These are phyloP conservation scores for Larimichthys polyactis DNA, from an alignment of 2,113 vertebrate species.

Conservation along the genomic window DNA sequence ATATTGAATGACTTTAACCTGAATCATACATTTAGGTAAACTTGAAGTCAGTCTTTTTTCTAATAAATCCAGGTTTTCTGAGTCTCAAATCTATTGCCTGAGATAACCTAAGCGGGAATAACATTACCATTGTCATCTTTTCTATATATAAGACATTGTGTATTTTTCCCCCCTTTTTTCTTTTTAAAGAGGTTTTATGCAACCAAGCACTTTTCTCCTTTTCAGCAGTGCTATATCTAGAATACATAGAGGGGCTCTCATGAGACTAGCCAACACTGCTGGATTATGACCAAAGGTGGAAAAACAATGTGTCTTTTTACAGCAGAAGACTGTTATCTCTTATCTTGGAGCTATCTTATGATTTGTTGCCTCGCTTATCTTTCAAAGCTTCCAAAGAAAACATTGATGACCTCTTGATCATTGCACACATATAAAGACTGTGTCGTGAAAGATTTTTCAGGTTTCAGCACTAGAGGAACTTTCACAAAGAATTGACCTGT, in stretches of 20 bases:
- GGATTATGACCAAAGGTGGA: slow-evolving; percentile 60
- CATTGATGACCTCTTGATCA: slow-evolving; percentile 56
- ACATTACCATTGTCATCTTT: neutral
- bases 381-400: slow-evolving; percentile 62
- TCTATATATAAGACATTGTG: neutral
- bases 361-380: slow-evolving; percentile 65
- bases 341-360: slow-evolving; percentile 61
- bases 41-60: neutral
- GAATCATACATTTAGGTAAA: neutral
- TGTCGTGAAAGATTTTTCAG: slow-evolving; percentile 49
- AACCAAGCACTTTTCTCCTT: slow-evolving; percentile 1
- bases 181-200: neutral
- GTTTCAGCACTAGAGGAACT: slow-evolving; percentile 30
- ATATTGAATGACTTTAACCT: neutral
- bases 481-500: slow-evolving; percentile 36
- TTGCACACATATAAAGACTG: slow-evolving; percentile 37
- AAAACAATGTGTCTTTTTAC: slow-evolving; percentile 59
- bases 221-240: slow-evolving; percentile 33
- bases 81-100: neutral
- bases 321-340: slow-evolving; percentile 41
- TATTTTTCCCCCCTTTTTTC: neutral
- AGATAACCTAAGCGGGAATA: neutral
- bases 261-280: slow-evolving; percentile 43
- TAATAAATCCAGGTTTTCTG: neutral
- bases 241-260: slow-evolving; percentile 43